Evolutionary conservation across 2,113 vertebrate genomes (phyloP), one percentile per base, ranked within the genome.

Genomic region (Hippolais icterina): DNA sequence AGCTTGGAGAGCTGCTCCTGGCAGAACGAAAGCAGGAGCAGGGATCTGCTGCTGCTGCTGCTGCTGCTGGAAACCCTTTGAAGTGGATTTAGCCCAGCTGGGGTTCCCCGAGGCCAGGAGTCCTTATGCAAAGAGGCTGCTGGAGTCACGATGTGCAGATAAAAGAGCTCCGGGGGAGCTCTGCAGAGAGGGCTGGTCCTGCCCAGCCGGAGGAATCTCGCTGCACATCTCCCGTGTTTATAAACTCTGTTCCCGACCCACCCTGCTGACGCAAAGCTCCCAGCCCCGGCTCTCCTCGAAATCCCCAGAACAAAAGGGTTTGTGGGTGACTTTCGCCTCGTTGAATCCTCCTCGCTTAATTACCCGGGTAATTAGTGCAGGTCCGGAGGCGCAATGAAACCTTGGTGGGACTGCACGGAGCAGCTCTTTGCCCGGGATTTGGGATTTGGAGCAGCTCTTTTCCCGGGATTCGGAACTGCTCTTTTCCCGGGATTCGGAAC

Each of bases 31-130:
- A 60, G 12, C 80, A n/a, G 81, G 42, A 82, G 82, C 75, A 50
- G 19, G 68, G 50, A 80, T 88, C 47, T 89, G 81, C 91, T 27
- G 71, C 83, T 69, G 80, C 47, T 89, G 81, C 91, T 27, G 71
- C 83, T 69, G 80, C 86, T 44, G 76, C 10, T 87, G 95, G 39
- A 80, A 88, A 54, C 0, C 54, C 90, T 96, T 86, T 96, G 94
- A 91, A 95, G 85, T 83, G 7, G 7, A 56, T 74, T 35, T 33
- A 46, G 72, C 60, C 91, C 90, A 81, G 90, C 92, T 75, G 92
- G 81, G 82, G 76, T 3, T 95, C 92, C 93, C 96, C 8, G 47
- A 54, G 91, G 94, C 94, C 93, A 82, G 46, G 87, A 97, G 91
- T 20, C 90, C 79, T 90, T 42, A 93, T 90, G 94, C 88, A 88